Evolutionary conservation across 2,797 vertebrate genomes (phyloP).

Genomic region (Platalea minor): DNA sequence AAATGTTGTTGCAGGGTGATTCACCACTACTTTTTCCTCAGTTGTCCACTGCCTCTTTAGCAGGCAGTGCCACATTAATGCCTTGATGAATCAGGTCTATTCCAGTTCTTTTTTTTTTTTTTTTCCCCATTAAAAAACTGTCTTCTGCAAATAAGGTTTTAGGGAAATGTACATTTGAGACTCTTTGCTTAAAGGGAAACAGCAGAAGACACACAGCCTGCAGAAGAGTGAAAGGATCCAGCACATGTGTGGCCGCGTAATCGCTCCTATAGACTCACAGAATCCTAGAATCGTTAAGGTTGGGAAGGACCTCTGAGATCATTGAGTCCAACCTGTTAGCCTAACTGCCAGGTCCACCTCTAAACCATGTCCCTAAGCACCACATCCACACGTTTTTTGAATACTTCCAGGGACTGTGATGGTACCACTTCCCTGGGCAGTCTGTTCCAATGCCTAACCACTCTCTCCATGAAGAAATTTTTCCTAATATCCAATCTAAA

Average conservation of each 20-base stretch:
- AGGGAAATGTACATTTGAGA: neutral
- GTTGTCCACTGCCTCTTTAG: neutral
- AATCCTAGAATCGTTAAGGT: no score
- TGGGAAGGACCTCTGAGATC: no score
- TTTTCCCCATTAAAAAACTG: neutral
- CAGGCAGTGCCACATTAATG: neutral
- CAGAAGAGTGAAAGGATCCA: neutral
- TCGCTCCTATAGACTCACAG: accelerated
- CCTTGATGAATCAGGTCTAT: neutral
- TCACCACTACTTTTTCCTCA: neutral
- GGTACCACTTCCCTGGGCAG: no score
- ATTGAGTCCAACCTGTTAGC: no score
- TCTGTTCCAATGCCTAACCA: no score
- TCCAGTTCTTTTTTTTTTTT: neutral
- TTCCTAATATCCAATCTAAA: no score
- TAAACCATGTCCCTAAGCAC: no score
- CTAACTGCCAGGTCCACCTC: no score
- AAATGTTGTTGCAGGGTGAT: neutral
- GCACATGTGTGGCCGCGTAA: neutral
- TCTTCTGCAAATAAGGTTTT: neutral
- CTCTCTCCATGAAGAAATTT: no score
- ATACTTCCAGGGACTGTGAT: no score
- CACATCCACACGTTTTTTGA: no score
- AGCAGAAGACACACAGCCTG: neutral
- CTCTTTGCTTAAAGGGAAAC: neutral